Conservation (phyloP, 92 coral and sea anemone genomes). For the Virgularia gustaviana region DNA sequence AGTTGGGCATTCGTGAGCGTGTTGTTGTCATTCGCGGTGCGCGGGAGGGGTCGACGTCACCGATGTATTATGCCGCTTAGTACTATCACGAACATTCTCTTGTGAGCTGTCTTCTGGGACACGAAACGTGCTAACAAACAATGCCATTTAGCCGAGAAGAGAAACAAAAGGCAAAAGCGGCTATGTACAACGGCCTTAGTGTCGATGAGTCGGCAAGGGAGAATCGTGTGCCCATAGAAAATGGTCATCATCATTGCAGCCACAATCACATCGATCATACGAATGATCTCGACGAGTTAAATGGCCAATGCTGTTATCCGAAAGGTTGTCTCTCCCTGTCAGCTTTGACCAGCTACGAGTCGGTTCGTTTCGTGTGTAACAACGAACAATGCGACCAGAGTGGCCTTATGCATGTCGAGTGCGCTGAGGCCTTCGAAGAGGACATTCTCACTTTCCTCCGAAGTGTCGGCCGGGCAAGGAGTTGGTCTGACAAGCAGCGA, state of each 20-base stretch:
- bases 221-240: slow-evolving; percentile 56
- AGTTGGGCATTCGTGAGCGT: not conserved
- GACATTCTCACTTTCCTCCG: slow-evolving; percentile 79
- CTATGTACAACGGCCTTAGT: slow-evolving; percentile 72
- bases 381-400: slow-evolving; percentile 81
- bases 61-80: not conserved
- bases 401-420: slow-evolving; percentile 88
- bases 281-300: not conserved
- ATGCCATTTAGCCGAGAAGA: slow-evolving; percentile 94
- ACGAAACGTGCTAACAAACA: not conserved
- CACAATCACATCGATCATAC: not conserved
- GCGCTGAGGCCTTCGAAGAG: slow-evolving; percentile 94
- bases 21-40: not conserved
- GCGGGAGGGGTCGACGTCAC: slow-evolving; percentile 8
- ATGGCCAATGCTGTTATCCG: slow-evolving; percentile 73
- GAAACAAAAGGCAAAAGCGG: slow-evolving; percentile 72
- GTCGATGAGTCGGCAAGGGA: slow-evolving; percentile 63
- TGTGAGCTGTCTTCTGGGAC: slow-evolving; percentile 17
- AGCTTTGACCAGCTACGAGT: slow-evolving; percentile 64
- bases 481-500: slow-evolving; percentile 98
- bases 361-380: slow-evolving; percentile 94
- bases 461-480: slow-evolving; percentile 95
- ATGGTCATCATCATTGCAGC: slow-evolving; percentile 32
- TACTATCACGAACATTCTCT: not conserved
- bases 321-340: slow-evolving; percentile 87